Conservation (phyloP, 2,888 invertebrate species). For the Neoitamus cyanurus region DNA sequence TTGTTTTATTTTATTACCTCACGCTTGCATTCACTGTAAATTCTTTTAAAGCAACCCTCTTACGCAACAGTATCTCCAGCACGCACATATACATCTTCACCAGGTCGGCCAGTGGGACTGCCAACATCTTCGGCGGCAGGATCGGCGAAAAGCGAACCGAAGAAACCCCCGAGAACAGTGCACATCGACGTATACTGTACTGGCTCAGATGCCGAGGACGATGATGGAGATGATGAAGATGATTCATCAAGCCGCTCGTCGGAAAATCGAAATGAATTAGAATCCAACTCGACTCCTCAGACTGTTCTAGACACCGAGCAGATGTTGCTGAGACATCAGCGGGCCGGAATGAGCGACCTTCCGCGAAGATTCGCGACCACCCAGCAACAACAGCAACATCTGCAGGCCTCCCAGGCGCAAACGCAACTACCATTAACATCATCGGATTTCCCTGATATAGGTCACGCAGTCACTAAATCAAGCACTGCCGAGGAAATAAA, state of each 20-base stretch:
- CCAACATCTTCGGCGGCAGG: slow-evolving; percentile 51
- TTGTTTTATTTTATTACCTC: slow-evolving; percentile 46
- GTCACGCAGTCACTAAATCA: slow-evolving; percentile 65
- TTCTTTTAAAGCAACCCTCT: slow-evolving; percentile 53
- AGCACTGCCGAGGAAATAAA: slow-evolving; percentile 65
- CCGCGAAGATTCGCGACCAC: slow-evolving; percentile 63
- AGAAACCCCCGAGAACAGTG: slow-evolving; percentile 72
- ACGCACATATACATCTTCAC: slow-evolving; percentile 62
- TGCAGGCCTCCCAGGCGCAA: neutral
- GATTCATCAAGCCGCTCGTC: slow-evolving; percentile 58
- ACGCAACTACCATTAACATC: neutral
- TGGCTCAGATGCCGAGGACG: slow-evolving; percentile 69
- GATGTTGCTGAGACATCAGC: slow-evolving; percentile 71
- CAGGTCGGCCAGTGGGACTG: slow-evolving; percentile 55
- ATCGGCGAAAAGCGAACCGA: slow-evolving; percentile 58
- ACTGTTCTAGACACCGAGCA: slow-evolving; percentile 75
- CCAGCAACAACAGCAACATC: slow-evolving; percentile 34
- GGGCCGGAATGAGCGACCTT: slow-evolving; percentile 65
- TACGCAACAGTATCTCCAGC: slow-evolving; percentile 54
- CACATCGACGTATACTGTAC: slow-evolving; percentile 82
- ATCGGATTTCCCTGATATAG: slow-evolving; percentile 57
- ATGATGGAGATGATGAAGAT: slow-evolving; percentile 58
- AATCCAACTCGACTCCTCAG: slow-evolving; percentile 71
- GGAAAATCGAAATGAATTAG: slow-evolving; percentile 60
- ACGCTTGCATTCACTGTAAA: neutral